A percentile compares a stretch with the other conserved stretches of the same genome.
Evolutionary conservation across 2,797 vertebrate genomes (phyloP).

Genomic region (Aldrovandia affinis): DNA sequence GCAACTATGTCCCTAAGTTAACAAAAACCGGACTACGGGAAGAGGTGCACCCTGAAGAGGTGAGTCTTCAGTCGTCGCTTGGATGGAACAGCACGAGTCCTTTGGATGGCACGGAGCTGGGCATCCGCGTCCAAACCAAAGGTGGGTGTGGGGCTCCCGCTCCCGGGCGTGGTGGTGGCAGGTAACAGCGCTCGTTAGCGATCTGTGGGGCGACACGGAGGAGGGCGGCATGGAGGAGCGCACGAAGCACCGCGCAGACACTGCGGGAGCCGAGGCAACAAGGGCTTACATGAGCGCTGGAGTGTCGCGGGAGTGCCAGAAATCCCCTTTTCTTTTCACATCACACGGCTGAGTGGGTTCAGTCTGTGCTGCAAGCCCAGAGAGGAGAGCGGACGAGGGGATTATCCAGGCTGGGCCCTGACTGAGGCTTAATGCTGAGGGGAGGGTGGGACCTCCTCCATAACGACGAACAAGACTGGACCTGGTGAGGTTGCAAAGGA

Average conservation of each 20-base stretch:
- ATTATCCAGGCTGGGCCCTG: slow-evolving; percentile 72
- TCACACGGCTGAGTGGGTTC: background rate
- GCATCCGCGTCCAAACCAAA: too few species aligned
- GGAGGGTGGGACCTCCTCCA: slow-evolving; percentile 50
- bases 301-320: background rate
- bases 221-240: too few species aligned
- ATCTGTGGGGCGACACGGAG: too few species aligned
- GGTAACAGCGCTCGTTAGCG: too few species aligned
- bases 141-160: too few species aligned
- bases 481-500: background rate
- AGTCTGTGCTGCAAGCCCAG: background rate
- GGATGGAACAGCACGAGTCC: too few species aligned
- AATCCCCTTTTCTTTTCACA: slow-evolving; percentile 2
- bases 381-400: slow-evolving; percentile 55
- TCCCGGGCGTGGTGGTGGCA: too few species aligned
- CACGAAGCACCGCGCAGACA: background rate
- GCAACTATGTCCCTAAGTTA: too few species aligned
- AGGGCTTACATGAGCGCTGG: background rate
- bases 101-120: too few species aligned
- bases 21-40: too few species aligned
- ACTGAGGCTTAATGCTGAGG: slow-evolving; percentile 63
- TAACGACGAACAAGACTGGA: background rate
- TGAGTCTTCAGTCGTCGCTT: too few species aligned
- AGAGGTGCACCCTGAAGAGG: too few species aligned
- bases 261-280: background rate